These are phyloP conservation scores for Cabera pusaria DNA, from an alignment of 2,888 invertebrate genomes.

Conservation along the genomic window DNA sequence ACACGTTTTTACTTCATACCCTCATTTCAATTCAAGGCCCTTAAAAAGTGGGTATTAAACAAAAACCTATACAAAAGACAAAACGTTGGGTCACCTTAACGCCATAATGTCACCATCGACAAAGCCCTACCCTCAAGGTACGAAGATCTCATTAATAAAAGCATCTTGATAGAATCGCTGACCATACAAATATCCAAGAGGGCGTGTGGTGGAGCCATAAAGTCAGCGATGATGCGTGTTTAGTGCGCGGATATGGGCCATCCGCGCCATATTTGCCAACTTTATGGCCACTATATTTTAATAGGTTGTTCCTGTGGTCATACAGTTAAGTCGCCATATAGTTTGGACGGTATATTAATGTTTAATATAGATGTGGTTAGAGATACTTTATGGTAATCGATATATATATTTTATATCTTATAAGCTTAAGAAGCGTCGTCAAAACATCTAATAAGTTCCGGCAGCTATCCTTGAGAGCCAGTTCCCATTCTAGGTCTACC, in stretches of 20 bases:
- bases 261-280: constrained; percentile 23
- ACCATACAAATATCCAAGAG: constrained; percentile 48
- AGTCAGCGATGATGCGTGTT: constrained; percentile 42
- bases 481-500: too few relatives aligned
- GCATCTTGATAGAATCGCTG: constrained; percentile 65
- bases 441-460: too few relatives aligned
- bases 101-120: constrained; percentile 34
- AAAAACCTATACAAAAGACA: too few relatives aligned
- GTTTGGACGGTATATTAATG: constrained; percentile 11
- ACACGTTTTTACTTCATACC: too few relatives aligned
- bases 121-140: constrained; percentile 56
- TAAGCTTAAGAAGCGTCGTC: too few relatives aligned
- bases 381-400: too few relatives aligned
- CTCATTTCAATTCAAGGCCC: too few relatives aligned
- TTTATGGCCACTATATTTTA: constrained; percentile 31
- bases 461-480: too few relatives aligned
- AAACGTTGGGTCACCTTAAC: constrained; percentile 16
- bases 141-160: constrained; percentile 68
- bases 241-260: constrained; percentile 33
- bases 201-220: constrained; percentile 51
- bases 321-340: constrained; percentile 14
- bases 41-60: too few relatives aligned
- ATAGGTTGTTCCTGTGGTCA: constrained; percentile 21
- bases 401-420: too few relatives aligned
- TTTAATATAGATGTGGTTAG: too few relatives aligned